A percentile compares a stretch with the other conserved stretches of the same genome.
Evolutionary conservation across 2,888 invertebrate genomes (phyloP).

Genomic region (Caenorhabditis macrosperma): DNA sequence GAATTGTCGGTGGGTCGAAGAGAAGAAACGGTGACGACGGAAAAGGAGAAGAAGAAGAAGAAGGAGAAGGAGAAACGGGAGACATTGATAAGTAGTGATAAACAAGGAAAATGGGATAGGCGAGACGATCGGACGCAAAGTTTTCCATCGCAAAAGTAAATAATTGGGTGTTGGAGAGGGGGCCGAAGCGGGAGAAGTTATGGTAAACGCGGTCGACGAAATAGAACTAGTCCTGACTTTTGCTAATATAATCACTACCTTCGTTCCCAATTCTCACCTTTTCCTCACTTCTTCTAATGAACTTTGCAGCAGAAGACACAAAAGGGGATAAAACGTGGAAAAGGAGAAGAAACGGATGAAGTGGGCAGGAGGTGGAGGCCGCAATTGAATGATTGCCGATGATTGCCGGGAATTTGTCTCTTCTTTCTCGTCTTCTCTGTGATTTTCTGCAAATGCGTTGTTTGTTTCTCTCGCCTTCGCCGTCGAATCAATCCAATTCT

Average conservation of each 20-base stretch:
- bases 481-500: constrained; percentile 39
- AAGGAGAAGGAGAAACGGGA: not conserved
- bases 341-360: constrained; percentile 7
- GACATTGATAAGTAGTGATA: constrained; percentile 58
- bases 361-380: not conserved
- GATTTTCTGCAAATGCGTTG: constrained; percentile 19
- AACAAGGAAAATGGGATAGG: constrained; percentile 50
- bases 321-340: constrained; percentile 22
- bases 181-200: constrained; percentile 11
- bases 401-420: constrained; percentile 55
- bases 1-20: constrained; percentile 25
- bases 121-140: constrained; percentile 15
- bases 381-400: constrained; percentile 34
- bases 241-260: constrained; percentile 37
- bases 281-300: not conserved
- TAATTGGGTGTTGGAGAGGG: constrained; percentile 43
- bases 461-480: constrained; percentile 40
- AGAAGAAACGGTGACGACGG: constrained; percentile 12
- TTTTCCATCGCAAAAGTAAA: constrained; percentile 23
- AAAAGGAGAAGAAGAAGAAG: constrained; percentile 2
- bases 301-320: constrained; percentile 35
- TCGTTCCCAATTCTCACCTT: constrained; percentile 28
- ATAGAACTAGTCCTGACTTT: constrained; percentile 41
- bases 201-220: constrained; percentile 30
- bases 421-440: constrained; percentile 30